phyloP scores from a whole-genome alignment of 2,797 vertebrate species.

The Sebastes steindachneri region DNA sequence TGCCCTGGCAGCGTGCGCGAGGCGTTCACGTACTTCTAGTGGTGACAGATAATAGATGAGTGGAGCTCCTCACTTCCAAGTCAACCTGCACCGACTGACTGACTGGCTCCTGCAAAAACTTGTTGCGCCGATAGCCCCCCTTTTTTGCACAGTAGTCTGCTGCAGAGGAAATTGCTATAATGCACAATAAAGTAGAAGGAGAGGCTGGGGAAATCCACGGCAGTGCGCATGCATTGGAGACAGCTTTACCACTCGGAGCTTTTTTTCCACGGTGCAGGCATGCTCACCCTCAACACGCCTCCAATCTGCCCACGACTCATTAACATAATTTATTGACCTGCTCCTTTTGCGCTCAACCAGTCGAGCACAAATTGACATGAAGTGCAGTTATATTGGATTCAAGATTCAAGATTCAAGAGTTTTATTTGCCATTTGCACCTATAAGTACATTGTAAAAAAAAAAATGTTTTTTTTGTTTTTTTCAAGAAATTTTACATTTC shows the following conservation, averaged over 20 bases:
- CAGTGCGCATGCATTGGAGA: constrained; percentile 50
- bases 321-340: constrained; percentile 73
- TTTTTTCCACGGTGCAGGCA: constrained; percentile 46
- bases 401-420: no score
- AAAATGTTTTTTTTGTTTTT: no score
- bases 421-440: no score
- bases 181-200: constrained; percentile 43
- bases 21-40: constrained; percentile 39
- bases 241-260: constrained; percentile 39
- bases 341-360: constrained; percentile 10
- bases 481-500: no score
- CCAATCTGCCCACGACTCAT: constrained; percentile 63
- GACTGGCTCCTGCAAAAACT: constrained; percentile 64
- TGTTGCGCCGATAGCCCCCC: constrained; percentile 57
- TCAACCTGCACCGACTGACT: constrained; percentile 30
- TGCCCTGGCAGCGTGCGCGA: constrained; percentile 21
- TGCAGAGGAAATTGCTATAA: constrained; percentile 30
- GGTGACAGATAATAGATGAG: constrained; percentile 51
- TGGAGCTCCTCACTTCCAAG: constrained; percentile 7
- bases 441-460: no score
- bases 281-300: constrained; percentile 76
- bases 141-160: constrained; percentile 26
- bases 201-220: constrained; percentile 12
- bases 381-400: not conserved
- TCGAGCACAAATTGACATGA: not conserved